Evolutionary conservation across 2,797 vertebrate genomes (phyloP).

Genomic region (Lycodopsis pacificus): DNA sequence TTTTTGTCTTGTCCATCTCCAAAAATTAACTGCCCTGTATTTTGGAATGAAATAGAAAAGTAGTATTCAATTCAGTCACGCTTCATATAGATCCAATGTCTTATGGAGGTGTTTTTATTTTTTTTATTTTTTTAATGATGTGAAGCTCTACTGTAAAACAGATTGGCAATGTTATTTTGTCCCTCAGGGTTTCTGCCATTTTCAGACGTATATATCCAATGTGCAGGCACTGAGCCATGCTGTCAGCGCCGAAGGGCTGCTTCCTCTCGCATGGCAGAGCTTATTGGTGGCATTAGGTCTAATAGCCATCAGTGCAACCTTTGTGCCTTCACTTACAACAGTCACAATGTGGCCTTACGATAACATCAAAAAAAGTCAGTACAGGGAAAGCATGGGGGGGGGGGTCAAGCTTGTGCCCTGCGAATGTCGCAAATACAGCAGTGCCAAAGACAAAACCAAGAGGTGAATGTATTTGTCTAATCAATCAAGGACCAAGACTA

Average conservation of each 20-base stretch:
- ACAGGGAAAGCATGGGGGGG: conserved; percentile 41
- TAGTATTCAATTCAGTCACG: conserved; percentile 42
- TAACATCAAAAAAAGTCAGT: conserved; percentile 69
- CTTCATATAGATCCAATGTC: conserved; percentile 47
- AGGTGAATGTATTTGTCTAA: not conserved
- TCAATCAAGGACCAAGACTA: conserved; percentile 3
- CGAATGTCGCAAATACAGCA: not conserved
- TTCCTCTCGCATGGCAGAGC: conserved; percentile 77
- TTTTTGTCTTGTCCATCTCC: conserved; percentile 3
- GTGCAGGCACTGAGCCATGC: conserved; percentile 71
- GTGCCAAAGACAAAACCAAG: conserved; percentile 9
- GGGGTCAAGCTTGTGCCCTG: conserved; percentile 18
- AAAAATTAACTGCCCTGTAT: conserved; percentile 16
- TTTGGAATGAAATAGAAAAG: conserved; percentile 44
- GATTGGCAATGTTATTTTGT: conserved; percentile 65
- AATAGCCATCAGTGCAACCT: conserved; percentile 74
- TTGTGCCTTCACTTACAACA: conserved; percentile 75
- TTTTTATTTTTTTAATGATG: conserved; percentile 43
- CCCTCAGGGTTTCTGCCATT: conserved; percentile 68
- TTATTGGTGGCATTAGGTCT: conserved; percentile 81
- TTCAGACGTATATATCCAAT: conserved; percentile 70
- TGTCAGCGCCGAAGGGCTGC: conserved; percentile 71
- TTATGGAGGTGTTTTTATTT: not conserved
- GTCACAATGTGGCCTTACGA: conserved; percentile 64
- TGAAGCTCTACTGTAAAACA: conserved; percentile 66